Evolutionary conservation across 2,113 vertebrate genomes (phyloP).

Genomic region (Argyrosomus japonicus): DNA sequence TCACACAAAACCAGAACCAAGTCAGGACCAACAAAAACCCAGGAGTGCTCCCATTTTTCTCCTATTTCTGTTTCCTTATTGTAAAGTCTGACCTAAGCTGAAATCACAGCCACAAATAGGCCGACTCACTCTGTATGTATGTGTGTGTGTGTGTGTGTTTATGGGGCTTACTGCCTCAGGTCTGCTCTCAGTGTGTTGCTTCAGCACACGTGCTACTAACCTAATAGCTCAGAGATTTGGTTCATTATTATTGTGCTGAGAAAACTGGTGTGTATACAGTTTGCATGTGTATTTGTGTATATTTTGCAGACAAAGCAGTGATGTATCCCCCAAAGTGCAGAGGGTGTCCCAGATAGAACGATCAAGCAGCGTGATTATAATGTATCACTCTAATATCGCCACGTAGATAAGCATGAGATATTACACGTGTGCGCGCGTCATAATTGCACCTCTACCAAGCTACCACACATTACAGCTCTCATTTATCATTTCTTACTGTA

Average conservation of each 20-base stretch:
- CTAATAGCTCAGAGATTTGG: conserved; percentile 39
- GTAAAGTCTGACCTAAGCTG: conserved; percentile 10
- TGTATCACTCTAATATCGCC: conserved; percentile 52
- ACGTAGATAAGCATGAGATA: conserved; percentile 28
- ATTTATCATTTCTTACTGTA: conserved; percentile 3
- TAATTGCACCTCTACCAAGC: conserved; percentile 38
- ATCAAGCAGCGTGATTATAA: conserved; percentile 52
- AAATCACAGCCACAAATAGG: conserved; percentile 19
- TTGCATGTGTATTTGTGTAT: conserved; percentile 2
- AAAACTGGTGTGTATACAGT: not conserved
- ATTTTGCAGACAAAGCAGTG: conserved; percentile 49
- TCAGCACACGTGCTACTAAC: conserved; percentile 44
- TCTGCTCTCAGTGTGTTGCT: conserved; percentile 34
- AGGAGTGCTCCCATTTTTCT: conserved; percentile 15
- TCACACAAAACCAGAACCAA: not conserved
- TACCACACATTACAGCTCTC: conserved; percentile 14
- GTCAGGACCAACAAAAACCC: conserved; percentile 25
- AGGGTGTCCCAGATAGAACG: conserved; percentile 50
- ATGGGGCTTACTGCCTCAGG: conserved; percentile 21
- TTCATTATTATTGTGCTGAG: conserved; percentile 34
- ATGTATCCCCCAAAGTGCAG: conserved; percentile 51
- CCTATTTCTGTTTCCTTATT: conserved; percentile 13
- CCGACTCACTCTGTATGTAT: not conserved
- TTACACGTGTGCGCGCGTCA: not conserved
- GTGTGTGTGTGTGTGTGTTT: not conserved